Evolutionary conservation across 1,140 invertebrate genomes (phyloP).

Genomic region (Mya arenaria): DNA sequence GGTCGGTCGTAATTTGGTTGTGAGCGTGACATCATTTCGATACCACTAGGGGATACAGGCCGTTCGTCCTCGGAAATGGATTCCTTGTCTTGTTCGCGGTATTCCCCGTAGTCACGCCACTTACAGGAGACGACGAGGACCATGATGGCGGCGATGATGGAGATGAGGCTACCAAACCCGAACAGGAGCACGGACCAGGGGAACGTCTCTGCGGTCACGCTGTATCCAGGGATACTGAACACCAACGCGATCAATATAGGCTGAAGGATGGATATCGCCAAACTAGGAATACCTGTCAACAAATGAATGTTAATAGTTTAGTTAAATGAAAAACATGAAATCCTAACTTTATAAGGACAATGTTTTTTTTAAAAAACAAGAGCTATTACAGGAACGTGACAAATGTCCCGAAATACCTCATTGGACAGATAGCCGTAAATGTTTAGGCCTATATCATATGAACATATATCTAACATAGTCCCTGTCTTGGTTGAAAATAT

Average conservation of each 20-base stretch:
- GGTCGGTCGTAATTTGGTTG: slow-evolving; percentile 7
- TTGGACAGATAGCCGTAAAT: too few species aligned
- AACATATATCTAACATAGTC: too few species aligned
- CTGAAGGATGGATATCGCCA: slow-evolving; percentile 5
- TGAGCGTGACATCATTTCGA: background rate
- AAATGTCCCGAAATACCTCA: too few species aligned
- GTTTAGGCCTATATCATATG: too few species aligned
- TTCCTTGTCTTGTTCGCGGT: background rate
- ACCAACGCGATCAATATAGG: slow-evolving; percentile 5
- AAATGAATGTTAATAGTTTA: too few species aligned
- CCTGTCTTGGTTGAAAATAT: too few species aligned
- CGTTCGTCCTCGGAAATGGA: background rate
- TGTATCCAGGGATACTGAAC: background rate
- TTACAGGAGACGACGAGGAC: slow-evolving; percentile 25
- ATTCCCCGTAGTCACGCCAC: slow-evolving; percentile 7
- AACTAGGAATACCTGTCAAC: slow-evolving; percentile 10
- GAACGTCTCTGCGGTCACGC: slow-evolving; percentile 30
- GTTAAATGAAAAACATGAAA: too few species aligned
- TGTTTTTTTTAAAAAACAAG: too few species aligned
- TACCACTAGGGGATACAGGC: slow-evolving; percentile 11
- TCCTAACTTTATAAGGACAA: too few species aligned
- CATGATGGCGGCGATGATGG: slow-evolving; percentile 18
- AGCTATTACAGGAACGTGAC: too few species aligned
- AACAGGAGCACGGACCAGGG: slow-evolving; percentile 43
- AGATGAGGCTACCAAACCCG: slow-evolving; percentile 32